Conservation (phyloP, 2,113 vertebrate genomes). For the Dicerorhinus sumatrensis region DNA sequence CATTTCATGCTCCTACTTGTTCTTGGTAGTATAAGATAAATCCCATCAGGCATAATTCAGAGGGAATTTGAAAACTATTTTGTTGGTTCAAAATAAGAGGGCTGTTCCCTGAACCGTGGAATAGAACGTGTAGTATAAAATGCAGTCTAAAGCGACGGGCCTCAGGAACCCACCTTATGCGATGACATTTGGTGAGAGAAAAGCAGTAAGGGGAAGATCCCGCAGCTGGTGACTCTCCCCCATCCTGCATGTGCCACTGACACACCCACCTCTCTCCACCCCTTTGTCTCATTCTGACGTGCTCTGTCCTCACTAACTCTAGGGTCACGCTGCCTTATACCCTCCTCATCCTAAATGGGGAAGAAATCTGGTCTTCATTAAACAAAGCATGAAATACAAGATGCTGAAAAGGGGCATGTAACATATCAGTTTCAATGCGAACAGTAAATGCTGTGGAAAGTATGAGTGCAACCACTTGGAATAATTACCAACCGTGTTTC, state of each 20-base stretch:
- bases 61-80: conserved; percentile 2
- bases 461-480: neutral
- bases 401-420: neutral
- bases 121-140: neutral
- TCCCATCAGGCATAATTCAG: neutral
- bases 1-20: neutral
- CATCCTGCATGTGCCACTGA: neutral
- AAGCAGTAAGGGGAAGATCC: neutral
- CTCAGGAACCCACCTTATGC: neutral
- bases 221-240: neutral
- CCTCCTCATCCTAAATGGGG: neutral
- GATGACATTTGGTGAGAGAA: neutral
- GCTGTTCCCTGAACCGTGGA: neutral
- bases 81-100: neutral
- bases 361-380: neutral
- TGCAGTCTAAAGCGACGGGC: neutral
- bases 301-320: neutral
- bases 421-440: neutral
- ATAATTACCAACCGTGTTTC: neutral
- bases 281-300: neutral
- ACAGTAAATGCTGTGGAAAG: neutral
- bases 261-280: neutral
- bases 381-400: neutral
- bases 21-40: conserved; percentile 2
- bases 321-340: neutral